These are phyloP conservation scores for Ormyrus pomaceus DNA, from an alignment of 2,888 invertebrate genomes.

Conservation along the genomic window DNA sequence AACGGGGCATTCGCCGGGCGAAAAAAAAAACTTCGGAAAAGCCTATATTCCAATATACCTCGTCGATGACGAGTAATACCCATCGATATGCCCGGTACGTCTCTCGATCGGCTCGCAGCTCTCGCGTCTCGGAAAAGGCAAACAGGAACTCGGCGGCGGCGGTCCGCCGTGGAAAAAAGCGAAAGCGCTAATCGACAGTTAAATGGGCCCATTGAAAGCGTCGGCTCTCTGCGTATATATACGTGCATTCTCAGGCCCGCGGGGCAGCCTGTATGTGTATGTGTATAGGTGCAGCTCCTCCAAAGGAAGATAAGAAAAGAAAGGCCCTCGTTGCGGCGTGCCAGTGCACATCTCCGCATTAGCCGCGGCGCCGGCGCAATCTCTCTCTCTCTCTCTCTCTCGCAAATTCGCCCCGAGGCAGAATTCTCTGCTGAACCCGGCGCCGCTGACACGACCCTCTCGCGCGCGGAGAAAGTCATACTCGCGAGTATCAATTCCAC, in stretches of 20 bases:
- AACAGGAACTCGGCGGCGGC: no score
- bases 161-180: not conserved
- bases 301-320: constrained; percentile 23
- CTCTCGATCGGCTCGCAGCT: no score
- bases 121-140: no score
- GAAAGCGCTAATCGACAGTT: constrained; percentile 24
- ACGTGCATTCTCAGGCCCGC: no score
- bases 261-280: not conserved
- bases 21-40: no score
- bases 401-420: constrained; percentile 20
- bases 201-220: constrained; percentile 32
- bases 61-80: no score
- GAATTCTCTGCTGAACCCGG: not conserved
- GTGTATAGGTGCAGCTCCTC: not conserved
- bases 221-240: not conserved
- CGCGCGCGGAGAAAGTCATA: constrained; percentile 21
- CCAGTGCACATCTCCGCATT: not conserved
- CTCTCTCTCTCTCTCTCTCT: not conserved
- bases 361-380: no score
- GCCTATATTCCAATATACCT: no score
- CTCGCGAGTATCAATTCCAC: constrained; percentile 20
- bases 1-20: no score
- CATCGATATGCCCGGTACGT: no score
- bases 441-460: constrained; percentile 23
- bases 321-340: not conserved